A percentile compares a stretch with the other conserved stretches of the same genome.
phyloP scores from a whole-genome alignment of 2,888 invertebrate genomes.

The Yponomeuta cagnagella region DNA sequence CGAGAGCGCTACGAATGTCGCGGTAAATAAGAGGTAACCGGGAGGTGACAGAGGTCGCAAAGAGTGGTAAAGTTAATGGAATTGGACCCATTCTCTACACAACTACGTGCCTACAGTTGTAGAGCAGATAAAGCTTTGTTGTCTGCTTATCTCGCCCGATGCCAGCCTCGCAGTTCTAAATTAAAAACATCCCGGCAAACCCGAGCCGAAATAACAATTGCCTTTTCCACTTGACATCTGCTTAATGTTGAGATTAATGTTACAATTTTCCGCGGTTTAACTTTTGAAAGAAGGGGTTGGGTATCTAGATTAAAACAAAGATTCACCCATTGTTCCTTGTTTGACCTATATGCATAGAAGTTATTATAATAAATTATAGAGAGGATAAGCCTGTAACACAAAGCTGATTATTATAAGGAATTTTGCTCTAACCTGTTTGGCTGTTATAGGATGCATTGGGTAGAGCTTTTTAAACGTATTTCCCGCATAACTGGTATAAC shows the following conservation, averaged over 20 bases:
- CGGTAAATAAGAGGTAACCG: neutral
- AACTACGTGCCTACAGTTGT: conserved; percentile 44
- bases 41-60: neutral
- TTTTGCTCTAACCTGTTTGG: neutral
- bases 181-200: conserved; percentile 10
- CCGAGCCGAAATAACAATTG: conserved; percentile 1
- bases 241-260: conserved; percentile 7
- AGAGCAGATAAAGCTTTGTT: conserved; percentile 55
- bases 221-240: conserved; percentile 6
- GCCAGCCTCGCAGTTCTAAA: neutral
- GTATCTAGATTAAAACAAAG: neutral
- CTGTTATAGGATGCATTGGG: neutral
- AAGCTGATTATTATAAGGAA: neutral
- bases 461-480: neutral
- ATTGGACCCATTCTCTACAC: conserved; percentile 5
- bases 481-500: neutral
- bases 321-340: neutral
- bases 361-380: neutral
- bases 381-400: neutral
- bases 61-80: neutral
- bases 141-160: conserved; percentile 43
- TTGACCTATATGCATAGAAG: neutral
- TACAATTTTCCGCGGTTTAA: conserved; percentile 3
- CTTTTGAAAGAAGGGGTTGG: conserved; percentile 1
- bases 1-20: neutral